Base-by-base conservation (phyloP, 1,140 invertebrate species). In the Saccostrea echinata region DNA sequence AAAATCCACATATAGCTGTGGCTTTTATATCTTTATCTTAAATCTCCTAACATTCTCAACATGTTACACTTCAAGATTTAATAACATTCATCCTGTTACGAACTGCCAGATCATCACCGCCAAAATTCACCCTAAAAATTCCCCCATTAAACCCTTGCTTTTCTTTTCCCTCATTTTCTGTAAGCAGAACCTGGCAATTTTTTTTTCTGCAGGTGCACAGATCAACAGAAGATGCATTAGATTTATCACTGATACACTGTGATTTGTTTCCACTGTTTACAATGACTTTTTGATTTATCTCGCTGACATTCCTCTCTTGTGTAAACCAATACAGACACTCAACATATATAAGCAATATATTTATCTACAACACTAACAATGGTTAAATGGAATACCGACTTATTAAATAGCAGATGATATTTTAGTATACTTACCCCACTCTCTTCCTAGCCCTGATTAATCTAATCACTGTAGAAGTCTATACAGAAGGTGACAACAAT, bases 71-170 rank as follows among this genome's bases (percentile, higher is more conserved):
- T 76, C 68, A 76, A 33, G 27, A 76, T 76, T 76, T 76, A 76
- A 76, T 76, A 76, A 76, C 68, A 76, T 76, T 76, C 68, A 76
- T 76, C 68, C 68, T 76, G 68, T 76, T 76, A 76, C 43, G 12
- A 33, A 76, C 68, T 30, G 68, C 68, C 68, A 76, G 68, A 76
- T 76, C 68, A 76, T 76, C 68, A 76, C 68, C 24, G 68, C 68
- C 24, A 18, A 30, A 33, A 16, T 76, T 30, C 24, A 33, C 68
- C 68, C 27, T 30, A 76, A 76, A 76, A 76, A 16, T 76, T 76
- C 8, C 68, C 68, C 68, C 68, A 76, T 76, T 76, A 76, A 76
- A 76, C 68, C 68, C 27, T 16, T 76, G 68, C 68, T 30, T 33
- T 33, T 30, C 16, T 33, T 76, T 76, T 76, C 57, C 68, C 27